Evolutionary conservation across 2,113 vertebrate species (phyloP).

Genomic region (Hypomesus transpacificus): DNA sequence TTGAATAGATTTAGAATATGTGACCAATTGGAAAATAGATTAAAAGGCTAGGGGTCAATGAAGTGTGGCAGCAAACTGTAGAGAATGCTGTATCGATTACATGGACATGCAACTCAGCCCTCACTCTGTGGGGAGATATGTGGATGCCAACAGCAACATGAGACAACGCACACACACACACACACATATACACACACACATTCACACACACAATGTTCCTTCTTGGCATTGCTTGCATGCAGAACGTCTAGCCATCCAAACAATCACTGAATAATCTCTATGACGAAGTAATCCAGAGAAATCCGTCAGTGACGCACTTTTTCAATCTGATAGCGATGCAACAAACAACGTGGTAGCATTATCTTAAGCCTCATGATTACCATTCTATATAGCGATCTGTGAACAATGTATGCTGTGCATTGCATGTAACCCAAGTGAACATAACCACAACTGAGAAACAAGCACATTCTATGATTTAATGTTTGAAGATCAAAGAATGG

Average conservation of each 20-base stretch:
- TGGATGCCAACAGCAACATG: constrained; percentile 54
- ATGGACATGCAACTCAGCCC: constrained; percentile 37
- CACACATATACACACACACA: constrained; percentile 2
- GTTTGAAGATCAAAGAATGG: too few relatives aligned
- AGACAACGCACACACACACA: constrained; percentile 28
- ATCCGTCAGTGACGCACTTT: too few relatives aligned
- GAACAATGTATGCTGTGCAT: too few relatives aligned
- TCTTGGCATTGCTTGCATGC: not conserved
- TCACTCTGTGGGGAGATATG: constrained; percentile 32
- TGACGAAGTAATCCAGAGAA: not conserved
- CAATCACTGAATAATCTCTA: not conserved
- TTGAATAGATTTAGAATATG: constrained; percentile 42
- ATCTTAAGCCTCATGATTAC: too few relatives aligned
- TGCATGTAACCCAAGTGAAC: too few relatives aligned
- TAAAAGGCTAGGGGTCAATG: constrained; percentile 62
- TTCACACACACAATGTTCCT: not conserved
- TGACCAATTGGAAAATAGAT: constrained; percentile 62
- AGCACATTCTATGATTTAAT: too few relatives aligned
- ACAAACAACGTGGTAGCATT: too few relatives aligned
- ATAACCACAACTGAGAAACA: too few relatives aligned
- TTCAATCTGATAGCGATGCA: too few relatives aligned
- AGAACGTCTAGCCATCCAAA: not conserved
- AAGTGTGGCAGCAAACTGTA: constrained; percentile 57
- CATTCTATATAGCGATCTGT: too few relatives aligned
- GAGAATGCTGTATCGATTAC: constrained; percentile 59